These are phyloP conservation scores for Passerina amoena DNA, from an alignment of 2,113 vertebrate species.

Conservation along the genomic window DNA sequence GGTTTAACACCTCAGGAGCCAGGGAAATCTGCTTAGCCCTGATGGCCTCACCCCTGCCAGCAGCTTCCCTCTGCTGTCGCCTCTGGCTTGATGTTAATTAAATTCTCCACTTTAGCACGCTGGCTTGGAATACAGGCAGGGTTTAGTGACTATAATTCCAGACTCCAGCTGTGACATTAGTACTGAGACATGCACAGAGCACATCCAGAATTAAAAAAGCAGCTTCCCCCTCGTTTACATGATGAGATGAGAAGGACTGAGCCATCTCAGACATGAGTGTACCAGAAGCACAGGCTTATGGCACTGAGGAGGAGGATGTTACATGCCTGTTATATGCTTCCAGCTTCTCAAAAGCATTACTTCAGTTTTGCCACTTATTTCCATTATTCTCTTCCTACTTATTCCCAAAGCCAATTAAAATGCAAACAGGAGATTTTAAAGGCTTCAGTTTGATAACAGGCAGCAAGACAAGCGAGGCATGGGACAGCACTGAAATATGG, in stretches of 20 bases:
- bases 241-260: background rate
- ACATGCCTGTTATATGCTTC: conserved; percentile 8
- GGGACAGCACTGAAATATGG: conserved; percentile 69
- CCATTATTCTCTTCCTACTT: conserved; percentile 57
- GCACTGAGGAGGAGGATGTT: background rate
- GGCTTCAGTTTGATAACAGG: conserved; percentile 69
- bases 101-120: background rate
- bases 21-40: background rate
- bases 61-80: background rate
- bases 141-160: background rate
- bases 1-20: background rate
- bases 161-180: background rate
- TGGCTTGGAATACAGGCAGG: background rate
- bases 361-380: conserved; percentile 66
- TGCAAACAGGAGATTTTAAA: conserved; percentile 72
- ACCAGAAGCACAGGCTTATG: conserved; percentile 8
- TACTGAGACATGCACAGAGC: background rate
- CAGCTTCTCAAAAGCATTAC: conserved; percentile 24
- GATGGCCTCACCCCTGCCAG: background rate
- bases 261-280: background rate
- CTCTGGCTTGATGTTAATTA: background rate
- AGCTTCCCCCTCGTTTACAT: background rate
- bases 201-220: background rate
- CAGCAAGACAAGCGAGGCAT: conserved; percentile 65
- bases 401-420: conserved; percentile 78